Evolutionary conservation across 2,888 invertebrate genomes (phyloP), one percentile per base, ranked within the genome.

Genomic region (Eupelmus urozonus): DNA sequence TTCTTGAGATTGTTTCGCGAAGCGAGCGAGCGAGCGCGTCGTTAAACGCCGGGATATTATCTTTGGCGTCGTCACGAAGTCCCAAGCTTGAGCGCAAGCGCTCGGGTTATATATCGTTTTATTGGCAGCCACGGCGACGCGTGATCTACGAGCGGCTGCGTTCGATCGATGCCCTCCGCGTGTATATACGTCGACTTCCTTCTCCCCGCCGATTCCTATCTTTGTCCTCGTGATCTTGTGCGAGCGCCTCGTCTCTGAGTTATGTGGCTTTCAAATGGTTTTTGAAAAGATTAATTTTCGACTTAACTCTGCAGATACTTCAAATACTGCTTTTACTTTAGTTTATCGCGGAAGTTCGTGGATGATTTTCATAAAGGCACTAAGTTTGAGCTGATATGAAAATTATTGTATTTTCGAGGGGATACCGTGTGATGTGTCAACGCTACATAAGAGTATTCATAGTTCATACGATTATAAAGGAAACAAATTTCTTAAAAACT

Each of bases 1-100:
- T 66, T 86, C 86, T 84, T 84, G 81, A 82, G 85, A 86, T 85
- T 84, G 82, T 60, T 66, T 81, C 85, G 84, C 82, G 82, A 82
- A 80, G 34, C 42, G n/a, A n/a, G n/a, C n/a, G n/a, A n/a, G n/a
- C n/a, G n/a, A n/a, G n/a, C n/a, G n/a, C 85, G 82, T 86, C 86
- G 87, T 85, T 87, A 85, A 85, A 82, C 83, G 85, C 83, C 79
- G 82, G 86, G 85, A 83, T 86, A 87, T 86, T 86, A 88, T 86
- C 85, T 84, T 78, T 82, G 85, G 85, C 85, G 85, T 85, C 87
- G 84, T 85, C 84, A 84, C 84, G 83, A 84, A 82, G 74, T 65
- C 45, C 59, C 23, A n/a, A 45, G 16, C 4, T 16, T 9, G 34
- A 7, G 16, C 45, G 45, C 45, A 16, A 7, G 45, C 23, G 67